Conservation (phyloP, 2,888 invertebrate genomes). For the Bombylius major region DNA sequence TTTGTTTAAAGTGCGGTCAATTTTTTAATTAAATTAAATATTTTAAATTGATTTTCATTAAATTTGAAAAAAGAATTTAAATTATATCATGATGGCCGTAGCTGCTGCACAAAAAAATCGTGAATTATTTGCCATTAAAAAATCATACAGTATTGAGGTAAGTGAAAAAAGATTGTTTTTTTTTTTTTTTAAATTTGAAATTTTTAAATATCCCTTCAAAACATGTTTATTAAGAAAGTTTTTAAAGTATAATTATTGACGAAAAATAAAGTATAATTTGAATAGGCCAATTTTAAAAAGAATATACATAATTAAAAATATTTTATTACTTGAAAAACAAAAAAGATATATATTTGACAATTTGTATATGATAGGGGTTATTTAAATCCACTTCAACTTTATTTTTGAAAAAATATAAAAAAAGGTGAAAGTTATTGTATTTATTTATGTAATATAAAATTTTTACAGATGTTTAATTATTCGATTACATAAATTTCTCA, state of each 20-base stretch:
- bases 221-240: neutral
- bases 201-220: neutral
- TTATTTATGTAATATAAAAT: no score
- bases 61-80: conserved; percentile 1
- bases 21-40: neutral
- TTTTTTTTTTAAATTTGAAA: neutral
- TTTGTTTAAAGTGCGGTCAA: neutral
- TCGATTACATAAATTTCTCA: no score
- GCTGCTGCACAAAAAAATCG: conserved; percentile 88
- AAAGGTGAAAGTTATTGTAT: no score
- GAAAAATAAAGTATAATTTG: no score
- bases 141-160: conserved; percentile 95
- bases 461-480: no score
- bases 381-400: no score
- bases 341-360: no score
- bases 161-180: conserved; percentile 32
- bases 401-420: no score
- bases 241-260: neutral
- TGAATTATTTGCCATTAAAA: conserved; percentile 94
- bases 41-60: neutral
- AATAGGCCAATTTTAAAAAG: no score
- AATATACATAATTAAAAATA: no score
- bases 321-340: no score
- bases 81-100: conserved; percentile 63
- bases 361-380: no score